Percentiles rank a stretch among this genome's conserved stretches.
phyloP scores from a whole-genome alignment of 2,113 vertebrate genomes.

The Eurypyga helias region DNA sequence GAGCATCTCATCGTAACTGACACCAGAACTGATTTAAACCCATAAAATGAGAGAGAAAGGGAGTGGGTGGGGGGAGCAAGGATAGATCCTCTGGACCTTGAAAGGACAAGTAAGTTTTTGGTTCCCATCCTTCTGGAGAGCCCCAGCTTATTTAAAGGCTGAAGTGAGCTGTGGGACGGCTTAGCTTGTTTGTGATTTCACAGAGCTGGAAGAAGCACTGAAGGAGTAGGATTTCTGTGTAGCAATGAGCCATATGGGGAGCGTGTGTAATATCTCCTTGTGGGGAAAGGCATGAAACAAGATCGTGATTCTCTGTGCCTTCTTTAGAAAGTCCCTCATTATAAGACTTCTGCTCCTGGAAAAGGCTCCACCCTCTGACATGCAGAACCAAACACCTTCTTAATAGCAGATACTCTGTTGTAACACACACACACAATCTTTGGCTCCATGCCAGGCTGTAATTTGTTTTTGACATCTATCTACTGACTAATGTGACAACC shows the following conservation, averaged over 20 bases:
- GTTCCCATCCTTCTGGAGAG: background rate
- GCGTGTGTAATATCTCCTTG: slow-evolving; percentile 21
- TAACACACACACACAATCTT: background rate
- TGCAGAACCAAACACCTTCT: background rate
- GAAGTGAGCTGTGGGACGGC: background rate
- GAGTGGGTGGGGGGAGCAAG: fast-evolving
- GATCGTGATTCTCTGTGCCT: slow-evolving; percentile 5
- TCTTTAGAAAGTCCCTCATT: slow-evolving; percentile 34
- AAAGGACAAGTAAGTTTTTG: background rate
- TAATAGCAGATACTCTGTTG: background rate
- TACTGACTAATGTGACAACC: slow-evolving; percentile 65
- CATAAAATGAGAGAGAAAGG: background rate
- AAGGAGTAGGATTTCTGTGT: slow-evolving; percentile 10
- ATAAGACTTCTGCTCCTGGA: background rate
- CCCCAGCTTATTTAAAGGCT: background rate
- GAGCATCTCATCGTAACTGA: background rate
- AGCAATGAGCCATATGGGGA: slow-evolving; percentile 33
- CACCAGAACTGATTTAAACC: background rate
- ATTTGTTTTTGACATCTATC: slow-evolving; percentile 69
- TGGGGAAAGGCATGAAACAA: slow-evolving; percentile 13
- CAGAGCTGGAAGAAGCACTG: background rate
- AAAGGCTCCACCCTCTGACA: background rate
- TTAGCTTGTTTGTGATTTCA: slow-evolving; percentile 23
- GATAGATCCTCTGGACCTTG: background rate
- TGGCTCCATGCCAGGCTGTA: slow-evolving; percentile 18